Percentiles rank a stretch among this genome's conserved stretches.
Evolutionary conservation across 2,113 vertebrate genomes (phyloP).

Genomic region (Ailurus styani): DNA sequence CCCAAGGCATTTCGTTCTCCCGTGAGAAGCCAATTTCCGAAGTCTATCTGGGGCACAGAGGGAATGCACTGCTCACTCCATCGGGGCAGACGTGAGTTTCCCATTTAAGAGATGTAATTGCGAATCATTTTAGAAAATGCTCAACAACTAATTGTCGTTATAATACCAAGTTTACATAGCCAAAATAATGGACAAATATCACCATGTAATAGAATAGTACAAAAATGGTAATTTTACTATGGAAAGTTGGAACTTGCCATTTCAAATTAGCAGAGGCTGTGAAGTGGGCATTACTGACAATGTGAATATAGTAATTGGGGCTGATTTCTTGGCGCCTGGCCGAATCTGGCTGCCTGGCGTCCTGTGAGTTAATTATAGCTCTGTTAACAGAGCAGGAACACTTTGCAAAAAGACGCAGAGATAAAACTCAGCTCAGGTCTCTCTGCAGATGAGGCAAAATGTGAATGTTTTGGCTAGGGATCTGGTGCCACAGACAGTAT

Average conservation of each 20-base stretch:
- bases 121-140: constrained; percentile 70
- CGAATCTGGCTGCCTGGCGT: constrained; percentile 82
- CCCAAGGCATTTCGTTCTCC: not conserved
- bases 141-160: constrained; percentile 62
- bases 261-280: constrained; percentile 84
- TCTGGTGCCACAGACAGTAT: not conserved
- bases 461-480: not conserved
- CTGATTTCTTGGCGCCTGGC: constrained; percentile 88
- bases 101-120: constrained; percentile 54
- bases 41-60: not conserved
- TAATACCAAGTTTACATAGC: constrained; percentile 68
- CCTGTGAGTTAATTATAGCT: constrained; percentile 88
- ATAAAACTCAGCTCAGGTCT: constrained; percentile 74
- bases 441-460: constrained; percentile 62
- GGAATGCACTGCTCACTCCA: not conserved
- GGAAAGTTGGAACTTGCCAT: constrained; percentile 84
- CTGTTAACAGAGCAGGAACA: constrained; percentile 81
- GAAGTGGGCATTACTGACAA: constrained; percentile 88
- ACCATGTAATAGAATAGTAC: constrained; percentile 68
- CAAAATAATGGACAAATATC: constrained; percentile 68
- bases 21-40: not conserved
- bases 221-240: constrained; percentile 77
- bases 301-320: constrained; percentile 89
- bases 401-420: constrained; percentile 67
- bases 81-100: not conserved